Evolutionary conservation across 2,113 vertebrate species (phyloP), one percentile per base, ranked within the genome.

Genomic region (Gila orcuttii): DNA sequence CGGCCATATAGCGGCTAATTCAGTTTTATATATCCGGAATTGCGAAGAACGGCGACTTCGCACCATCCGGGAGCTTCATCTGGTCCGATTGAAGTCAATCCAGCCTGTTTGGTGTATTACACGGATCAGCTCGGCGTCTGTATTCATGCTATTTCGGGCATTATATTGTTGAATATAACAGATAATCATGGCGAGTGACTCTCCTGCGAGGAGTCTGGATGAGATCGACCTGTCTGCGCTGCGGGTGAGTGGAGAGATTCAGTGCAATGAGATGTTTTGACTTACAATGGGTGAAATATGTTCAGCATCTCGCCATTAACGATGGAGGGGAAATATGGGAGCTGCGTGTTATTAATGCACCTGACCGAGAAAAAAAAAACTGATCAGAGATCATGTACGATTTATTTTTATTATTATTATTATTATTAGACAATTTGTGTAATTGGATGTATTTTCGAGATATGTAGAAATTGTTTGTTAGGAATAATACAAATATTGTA

Each of bases 171-270:
- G 90, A 90, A 90, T 90, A 91, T 92, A 89, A 39, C 86, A 92
- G 89, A 93, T 92, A 80, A 96, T 96, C 92, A 98, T 98, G 97
- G 97, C 97, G 95, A 99, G 97, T 93, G 97, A 99, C 93, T 98
- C 97, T 90, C 97, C 97, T 8, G 97, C 97, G 85, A 95, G 97
- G 91, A 98, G 97, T 93, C 94, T 98, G 96, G 97, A 99, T 90
- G 97, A 99, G 93, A 99, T 99, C 85, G 97, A 99, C 93, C 97
- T 99, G 90, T 97, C 97, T 86, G 97, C 97, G 79, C 93, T 99
- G 89, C 95, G 97, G 97, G 97, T 99, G 93, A 96, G 95, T 90
- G 57, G 39, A 69, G 10, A 33, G 66, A 52, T 66, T 4, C 59
- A 42, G 47, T 74, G 60, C 60, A 36, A 33, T 73, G 17, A 75